A percentile compares a stretch with the other conserved stretches of the same genome.
These are phyloP conservation scores for Psittacula derbiana DNA, from an alignment of 2,797 vertebrate genomes.

Conservation along the genomic window DNA sequence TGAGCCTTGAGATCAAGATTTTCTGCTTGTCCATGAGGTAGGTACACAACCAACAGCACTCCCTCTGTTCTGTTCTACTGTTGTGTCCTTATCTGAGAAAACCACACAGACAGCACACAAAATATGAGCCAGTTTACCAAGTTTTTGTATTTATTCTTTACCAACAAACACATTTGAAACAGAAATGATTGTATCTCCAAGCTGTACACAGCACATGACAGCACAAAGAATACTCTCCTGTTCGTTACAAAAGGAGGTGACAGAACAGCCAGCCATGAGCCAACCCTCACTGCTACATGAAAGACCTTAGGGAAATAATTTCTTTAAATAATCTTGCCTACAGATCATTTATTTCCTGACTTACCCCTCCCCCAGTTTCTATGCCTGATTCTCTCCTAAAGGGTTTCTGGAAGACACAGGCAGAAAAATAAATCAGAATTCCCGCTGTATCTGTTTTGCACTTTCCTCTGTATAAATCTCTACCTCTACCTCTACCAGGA, in stretches of 20 bases:
- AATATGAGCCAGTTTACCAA: neutral
- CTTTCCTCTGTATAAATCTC: neutral
- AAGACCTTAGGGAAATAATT: neutral
- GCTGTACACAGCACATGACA: neutral
- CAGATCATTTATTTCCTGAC: neutral
- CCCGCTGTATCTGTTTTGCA: neutral
- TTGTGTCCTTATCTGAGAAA: neutral
- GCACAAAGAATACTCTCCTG: neutral
- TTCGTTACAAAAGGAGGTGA: neutral
- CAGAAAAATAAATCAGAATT: conserved; percentile 6
- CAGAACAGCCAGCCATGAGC: neutral
- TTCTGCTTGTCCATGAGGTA: neutral
- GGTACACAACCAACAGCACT: neutral
- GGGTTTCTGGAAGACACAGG: neutral
- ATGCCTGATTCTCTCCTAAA: neutral
- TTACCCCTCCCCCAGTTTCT: neutral
- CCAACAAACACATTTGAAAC: neutral
- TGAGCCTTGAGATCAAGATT: neutral
- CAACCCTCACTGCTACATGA: neutral
- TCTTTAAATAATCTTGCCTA: conserved; percentile 2
- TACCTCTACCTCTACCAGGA: conserved; percentile 4
- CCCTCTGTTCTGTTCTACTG: neutral
- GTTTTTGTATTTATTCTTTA: neutral
- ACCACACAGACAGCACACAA: neutral
- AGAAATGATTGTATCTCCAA: neutral